A percentile compares a stretch with the other conserved stretches of the same genome.
These are phyloP conservation scores for Steatornis caripensis DNA, from an alignment of 2,113 vertebrate genomes.

Conservation along the genomic window DNA sequence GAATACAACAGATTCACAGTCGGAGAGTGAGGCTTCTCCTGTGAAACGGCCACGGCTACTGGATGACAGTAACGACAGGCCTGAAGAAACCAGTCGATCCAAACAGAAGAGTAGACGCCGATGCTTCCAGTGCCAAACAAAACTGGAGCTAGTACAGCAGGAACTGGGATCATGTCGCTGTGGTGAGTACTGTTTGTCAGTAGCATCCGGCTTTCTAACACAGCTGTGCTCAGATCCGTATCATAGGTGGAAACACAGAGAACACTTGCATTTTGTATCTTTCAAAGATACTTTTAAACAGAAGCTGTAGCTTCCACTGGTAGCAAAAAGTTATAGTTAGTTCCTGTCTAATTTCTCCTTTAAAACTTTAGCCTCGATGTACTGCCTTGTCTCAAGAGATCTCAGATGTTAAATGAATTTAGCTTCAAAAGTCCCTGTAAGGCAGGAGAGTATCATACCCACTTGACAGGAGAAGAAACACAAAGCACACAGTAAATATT, in stretches of 20 bases:
- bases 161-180: constrained; percentile 97
- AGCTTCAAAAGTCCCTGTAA: neutral
- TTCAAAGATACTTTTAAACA: neutral
- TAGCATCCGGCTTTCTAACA: accelerated
- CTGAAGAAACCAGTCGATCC: constrained; percentile 81
- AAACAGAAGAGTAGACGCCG: constrained; percentile 96
- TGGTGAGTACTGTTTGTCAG: constrained; percentile 76
- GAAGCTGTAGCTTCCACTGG: neutral
- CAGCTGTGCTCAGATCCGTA: accelerated
- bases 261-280: neutral
- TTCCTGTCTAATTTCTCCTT: neutral
- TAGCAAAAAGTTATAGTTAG: neutral
- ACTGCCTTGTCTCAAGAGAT: neutral
- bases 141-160: constrained; percentile 98
- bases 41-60: constrained; percentile 88
- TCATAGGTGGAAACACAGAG: neutral
- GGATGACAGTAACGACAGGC: constrained; percentile 75
- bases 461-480: neutral
- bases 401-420: neutral
- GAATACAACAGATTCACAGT: constrained; percentile 84
- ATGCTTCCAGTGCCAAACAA: constrained; percentile 98
- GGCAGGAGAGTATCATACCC: neutral
- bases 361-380: neutral
- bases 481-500: neutral
- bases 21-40: constrained; percentile 88